phyloP scores from a whole-genome alignment of 2,797 vertebrate genomes.

The Parauchenoglanis ngamensis region DNA sequence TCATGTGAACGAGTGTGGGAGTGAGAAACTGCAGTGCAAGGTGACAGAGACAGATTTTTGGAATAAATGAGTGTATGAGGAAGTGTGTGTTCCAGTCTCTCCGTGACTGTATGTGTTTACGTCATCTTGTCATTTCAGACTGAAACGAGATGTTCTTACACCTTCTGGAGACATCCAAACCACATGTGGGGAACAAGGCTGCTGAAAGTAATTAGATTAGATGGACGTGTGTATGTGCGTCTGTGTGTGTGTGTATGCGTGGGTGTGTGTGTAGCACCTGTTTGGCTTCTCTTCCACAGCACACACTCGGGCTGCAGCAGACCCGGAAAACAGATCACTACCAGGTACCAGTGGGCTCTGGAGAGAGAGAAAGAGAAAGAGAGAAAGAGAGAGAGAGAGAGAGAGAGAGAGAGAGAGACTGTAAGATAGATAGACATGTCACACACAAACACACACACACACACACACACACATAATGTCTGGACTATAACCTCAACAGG shows the following conservation, averaged over 20 bases:
- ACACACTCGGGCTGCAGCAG: conserved; percentile 77
- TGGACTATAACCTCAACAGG: neutral
- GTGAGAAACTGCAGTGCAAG: neutral
- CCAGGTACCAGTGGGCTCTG: conserved; percentile 95
- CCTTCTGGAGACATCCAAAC: conserved; percentile 11
- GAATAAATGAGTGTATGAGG: neutral
- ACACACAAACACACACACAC: neutral
- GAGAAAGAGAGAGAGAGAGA: neutral
- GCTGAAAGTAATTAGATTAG: conserved; percentile 11
- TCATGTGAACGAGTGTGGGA: neutral
- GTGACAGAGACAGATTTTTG: conserved; percentile 2
- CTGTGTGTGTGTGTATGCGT: neutral
- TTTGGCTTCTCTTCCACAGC: conserved; percentile 57
- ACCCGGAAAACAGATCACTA: conserved; percentile 92
- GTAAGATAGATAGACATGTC: neutral
- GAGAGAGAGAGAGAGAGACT: neutral
- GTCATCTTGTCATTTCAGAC: conserved; percentile 1
- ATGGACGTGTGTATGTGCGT: neutral
- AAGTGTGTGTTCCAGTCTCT: conserved; percentile 5
- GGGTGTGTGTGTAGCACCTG: conserved; percentile 32
- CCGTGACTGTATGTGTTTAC: neutral
- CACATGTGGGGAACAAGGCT: neutral
- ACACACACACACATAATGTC: neutral
- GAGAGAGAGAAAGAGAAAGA: neutral
- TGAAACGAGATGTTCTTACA: conserved; percentile 31